Conservation (phyloP, 1,140 invertebrate species). For the Portunus trituberculatus region DNA sequence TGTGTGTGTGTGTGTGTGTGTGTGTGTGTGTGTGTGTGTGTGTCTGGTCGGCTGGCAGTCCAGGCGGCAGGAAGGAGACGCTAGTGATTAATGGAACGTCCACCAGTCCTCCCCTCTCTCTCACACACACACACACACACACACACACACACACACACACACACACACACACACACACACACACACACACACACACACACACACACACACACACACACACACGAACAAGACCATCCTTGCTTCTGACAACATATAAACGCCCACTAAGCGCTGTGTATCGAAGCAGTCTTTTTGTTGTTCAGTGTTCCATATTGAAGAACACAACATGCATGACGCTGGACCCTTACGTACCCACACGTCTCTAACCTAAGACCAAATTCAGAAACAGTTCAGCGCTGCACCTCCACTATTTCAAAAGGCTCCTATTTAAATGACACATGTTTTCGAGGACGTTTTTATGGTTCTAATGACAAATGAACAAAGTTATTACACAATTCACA, state of each 20-base stretch:
- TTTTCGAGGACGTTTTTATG: too few species aligned
- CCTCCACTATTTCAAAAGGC: too few species aligned
- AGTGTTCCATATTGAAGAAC: not conserved
- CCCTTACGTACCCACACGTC: not conserved
- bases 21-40: conserved; percentile 31
- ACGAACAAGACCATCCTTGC: not conserved
- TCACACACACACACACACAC: conserved; percentile 49
- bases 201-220: conserved; percentile 37
- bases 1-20: too few species aligned
- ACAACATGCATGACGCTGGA: not conserved
- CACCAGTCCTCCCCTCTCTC: conserved; percentile 57
- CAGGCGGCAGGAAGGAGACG: conserved; percentile 72
- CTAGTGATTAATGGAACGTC: conserved; percentile 72
- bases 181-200: conserved; percentile 62
- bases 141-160: conserved; percentile 50
- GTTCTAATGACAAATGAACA: too few species aligned
- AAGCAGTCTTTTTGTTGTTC: not conserved
- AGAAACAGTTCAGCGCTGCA: too few species aligned
- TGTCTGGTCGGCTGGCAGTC: conserved; percentile 54
- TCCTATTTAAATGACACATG: too few species aligned
- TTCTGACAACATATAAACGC: too few species aligned
- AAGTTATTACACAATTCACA: too few species aligned
- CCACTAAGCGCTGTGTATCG: not conserved
- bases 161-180: conserved; percentile 67
- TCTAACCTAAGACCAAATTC: too few species aligned